A percentile compares a stretch with the other conserved stretches of the same genome.
Evolutionary conservation across 1,140 invertebrate species (phyloP).

Genomic region (Drosophila arawakana): DNA sequence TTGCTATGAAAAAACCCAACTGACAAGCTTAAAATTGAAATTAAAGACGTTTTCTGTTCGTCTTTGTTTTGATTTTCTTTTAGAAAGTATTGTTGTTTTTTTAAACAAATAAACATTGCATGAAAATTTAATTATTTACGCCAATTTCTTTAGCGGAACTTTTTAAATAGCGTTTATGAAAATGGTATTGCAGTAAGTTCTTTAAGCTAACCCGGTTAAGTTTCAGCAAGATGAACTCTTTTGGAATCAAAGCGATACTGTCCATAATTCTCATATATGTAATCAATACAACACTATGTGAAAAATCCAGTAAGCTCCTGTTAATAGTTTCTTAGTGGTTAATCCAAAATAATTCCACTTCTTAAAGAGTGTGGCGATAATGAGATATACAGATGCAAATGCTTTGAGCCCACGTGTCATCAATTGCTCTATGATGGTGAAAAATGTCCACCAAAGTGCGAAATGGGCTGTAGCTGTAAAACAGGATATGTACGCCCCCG

Average conservation of each 20-base stretch:
- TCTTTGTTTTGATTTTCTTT: no score
- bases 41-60: not conserved
- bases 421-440: conserved; percentile 28
- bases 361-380: conserved; percentile 3
- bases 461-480: conserved; percentile 21
- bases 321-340: not conserved
- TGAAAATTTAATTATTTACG: conserved; percentile 2
- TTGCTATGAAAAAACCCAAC: conserved; percentile 24
- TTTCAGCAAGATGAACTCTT: conserved; percentile 3
- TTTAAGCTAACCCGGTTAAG: not conserved
- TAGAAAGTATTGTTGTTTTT: no score
- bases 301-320: not conserved
- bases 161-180: not conserved
- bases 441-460: not conserved
- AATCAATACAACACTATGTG: not conserved
- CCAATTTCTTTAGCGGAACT: not conserved
- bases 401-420: conserved; percentile 29
- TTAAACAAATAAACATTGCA: not conserved
- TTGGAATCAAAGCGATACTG: not conserved
- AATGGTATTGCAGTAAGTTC: not conserved
- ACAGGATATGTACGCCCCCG: conserved; percentile 20
- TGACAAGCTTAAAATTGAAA: conserved; percentile 1
- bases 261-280: not conserved
- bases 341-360: not conserved
- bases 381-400: conserved; percentile 1